These are phyloP conservation scores for Maniola jurtina DNA, from an alignment of 1,140 invertebrate genomes.

Conservation along the genomic window DNA sequence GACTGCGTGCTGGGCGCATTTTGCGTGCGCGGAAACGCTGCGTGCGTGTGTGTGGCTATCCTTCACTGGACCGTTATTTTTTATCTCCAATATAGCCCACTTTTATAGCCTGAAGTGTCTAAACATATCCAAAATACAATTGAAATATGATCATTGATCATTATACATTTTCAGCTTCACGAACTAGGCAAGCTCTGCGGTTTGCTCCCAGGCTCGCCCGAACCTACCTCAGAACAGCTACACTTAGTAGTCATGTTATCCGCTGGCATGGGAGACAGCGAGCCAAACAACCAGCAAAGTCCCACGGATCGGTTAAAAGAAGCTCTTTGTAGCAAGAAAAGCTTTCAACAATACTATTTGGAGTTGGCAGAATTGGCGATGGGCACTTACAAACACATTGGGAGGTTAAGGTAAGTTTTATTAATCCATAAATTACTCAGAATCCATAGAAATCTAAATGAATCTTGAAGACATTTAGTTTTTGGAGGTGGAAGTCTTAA, in stretches of 20 bases:
- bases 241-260: conserved; percentile 94
- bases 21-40: conserved; percentile 95
- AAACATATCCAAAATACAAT: too few relatives aligned
- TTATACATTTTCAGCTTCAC: conserved; percentile 81
- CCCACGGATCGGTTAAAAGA: conserved; percentile 93
- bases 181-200: conserved; percentile 94
- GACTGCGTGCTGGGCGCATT: conserved; percentile 94
- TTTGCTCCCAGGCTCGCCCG: conserved; percentile 89
- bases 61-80: conserved; percentile 28
- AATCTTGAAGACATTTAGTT: too few relatives aligned
- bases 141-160: too few relatives aligned
- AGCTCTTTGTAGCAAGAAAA: conserved; percentile 92
- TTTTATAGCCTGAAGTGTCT: background rate
- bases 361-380: conserved; percentile 96
- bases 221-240: conserved; percentile 91
- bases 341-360: conserved; percentile 94
- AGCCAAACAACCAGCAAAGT: conserved; percentile 77
- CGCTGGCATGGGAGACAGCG: conserved; percentile 90
- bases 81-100: background rate
- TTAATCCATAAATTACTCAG: too few relatives aligned
- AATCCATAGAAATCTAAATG: too few relatives aligned
- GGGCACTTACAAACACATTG: conserved; percentile 97
- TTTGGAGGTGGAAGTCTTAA: too few relatives aligned
- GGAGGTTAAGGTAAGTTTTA: conserved; percentile 79
- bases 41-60: conserved; percentile 84